Base-by-base conservation (phyloP, 2,113 vertebrate genomes). In the Lophotis ruficrista region DNA sequence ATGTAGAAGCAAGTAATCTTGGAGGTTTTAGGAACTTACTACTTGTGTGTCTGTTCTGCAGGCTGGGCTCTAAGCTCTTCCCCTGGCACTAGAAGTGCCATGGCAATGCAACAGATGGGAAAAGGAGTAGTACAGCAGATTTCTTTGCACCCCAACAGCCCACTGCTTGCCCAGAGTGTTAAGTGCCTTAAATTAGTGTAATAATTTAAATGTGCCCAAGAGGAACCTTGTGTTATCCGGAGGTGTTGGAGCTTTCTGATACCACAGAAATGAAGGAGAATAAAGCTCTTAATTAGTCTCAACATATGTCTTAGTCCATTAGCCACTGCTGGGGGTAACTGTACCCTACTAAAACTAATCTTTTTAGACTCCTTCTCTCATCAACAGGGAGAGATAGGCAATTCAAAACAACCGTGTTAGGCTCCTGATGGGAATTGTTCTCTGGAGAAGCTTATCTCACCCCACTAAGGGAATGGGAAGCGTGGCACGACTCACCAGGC, bases 351-450 rank as follows among this genome's bases (percentile, higher is more conserved):
- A 87, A 78, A 93, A 78, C 53, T 16, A 47, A 73, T 50, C 16
- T 31, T 81, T 87, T 45, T 58, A 33, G 27, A 4, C 7, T 38
- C 24, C 6, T 43, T 6, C 33, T 69, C 18, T 33, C 45, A 45
- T 61, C 24, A 28, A 0, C 12, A 22, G 14, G 54, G 50, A 56
- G 25, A 80, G 19, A 25, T 5, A 69, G 23, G 53, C 0, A 0
- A n/a, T 56, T 57, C 4, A 4, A 50, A 77, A 15, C 31, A 48
- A 5, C 25, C 16, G 10, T 15, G 4, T 6, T 28, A 60, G 47
- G 25, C 14, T 87, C 9, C 16, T 24, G 31, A 6, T 41, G 4
- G 7, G 41, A 65, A 12, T 35, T 89, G 11, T 14, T 65, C 50
- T 25, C 31, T 87, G 58, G 19, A 58, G 27, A 66, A 77, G 41